These are phyloP conservation scores for Bothrops jararaca DNA, from an alignment of 2,113 vertebrate genomes.

Conservation along the genomic window DNA sequence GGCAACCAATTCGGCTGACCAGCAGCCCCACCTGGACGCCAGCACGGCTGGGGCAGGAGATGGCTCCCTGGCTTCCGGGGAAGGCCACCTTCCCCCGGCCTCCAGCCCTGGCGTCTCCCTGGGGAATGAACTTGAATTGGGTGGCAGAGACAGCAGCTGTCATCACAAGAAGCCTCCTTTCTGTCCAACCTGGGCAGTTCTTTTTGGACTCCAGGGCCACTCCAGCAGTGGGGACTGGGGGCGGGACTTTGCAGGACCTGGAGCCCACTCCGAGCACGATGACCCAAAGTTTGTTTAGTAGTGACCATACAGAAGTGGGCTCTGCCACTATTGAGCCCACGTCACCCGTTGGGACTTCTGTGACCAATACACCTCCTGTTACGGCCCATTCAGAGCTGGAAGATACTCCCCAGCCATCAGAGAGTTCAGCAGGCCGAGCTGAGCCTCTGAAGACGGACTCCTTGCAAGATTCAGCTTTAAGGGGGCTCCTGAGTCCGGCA, in stretches of 20 bases:
- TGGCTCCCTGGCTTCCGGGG: background rate
- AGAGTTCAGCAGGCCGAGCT: background rate
- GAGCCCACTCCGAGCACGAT: slow-evolving; percentile 33
- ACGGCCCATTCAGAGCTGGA: rapidly evolving
- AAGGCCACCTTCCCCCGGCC: slow-evolving; percentile 40
- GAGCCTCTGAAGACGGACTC: background rate
- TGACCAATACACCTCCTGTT: background rate
- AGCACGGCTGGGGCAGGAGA: background rate
- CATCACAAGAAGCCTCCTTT: slow-evolving; percentile 79
- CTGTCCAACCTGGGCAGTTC: slow-evolving; percentile 65
- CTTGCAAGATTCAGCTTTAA: rapidly evolving
- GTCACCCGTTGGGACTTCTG: background rate
- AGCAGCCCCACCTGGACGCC: slow-evolving; percentile 11
- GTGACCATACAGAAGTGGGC: slow-evolving; percentile 18
- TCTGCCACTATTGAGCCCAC: slow-evolving; percentile 63
- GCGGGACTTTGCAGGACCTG: background rate
- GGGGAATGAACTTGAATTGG: slow-evolving; percentile 81
- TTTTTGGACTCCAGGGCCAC: slow-evolving; percentile 57
- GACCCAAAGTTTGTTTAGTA: slow-evolving; percentile 61
- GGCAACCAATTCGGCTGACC: rapidly evolving
- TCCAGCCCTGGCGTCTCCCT: slow-evolving; percentile 22
- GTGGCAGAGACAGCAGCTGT: slow-evolving; percentile 85
- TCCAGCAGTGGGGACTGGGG: slow-evolving; percentile 8
- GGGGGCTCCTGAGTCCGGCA: background rate
- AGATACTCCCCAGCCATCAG: rapidly evolving